Percentiles rank a stretch among this genome's conserved stretches.
Conservation (phyloP, 2,888 invertebrate species). For the Capitulum mitella region DNA sequence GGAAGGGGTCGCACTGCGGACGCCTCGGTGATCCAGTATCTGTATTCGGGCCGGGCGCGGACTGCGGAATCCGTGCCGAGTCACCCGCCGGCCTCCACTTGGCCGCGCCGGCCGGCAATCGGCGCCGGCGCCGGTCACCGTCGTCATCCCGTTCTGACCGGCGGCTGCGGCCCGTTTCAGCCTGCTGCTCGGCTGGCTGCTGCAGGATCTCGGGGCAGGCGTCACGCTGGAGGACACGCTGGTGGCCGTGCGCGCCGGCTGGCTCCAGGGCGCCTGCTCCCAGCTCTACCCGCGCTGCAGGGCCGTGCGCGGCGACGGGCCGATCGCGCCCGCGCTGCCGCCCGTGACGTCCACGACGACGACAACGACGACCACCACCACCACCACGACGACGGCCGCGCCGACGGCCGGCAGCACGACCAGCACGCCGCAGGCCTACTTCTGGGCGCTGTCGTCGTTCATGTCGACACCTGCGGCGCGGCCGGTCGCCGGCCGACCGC, state of each 20-base stretch:
- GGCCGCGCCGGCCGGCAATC: too few relatives aligned
- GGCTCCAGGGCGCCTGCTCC: constrained; percentile 36
- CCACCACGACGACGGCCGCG: background rate
- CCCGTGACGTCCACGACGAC: too few relatives aligned
- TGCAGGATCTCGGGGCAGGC: constrained; percentile 32
- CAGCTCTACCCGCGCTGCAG: constrained; percentile 35
- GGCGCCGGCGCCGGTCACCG: too few relatives aligned
- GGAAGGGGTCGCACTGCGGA: too few relatives aligned
- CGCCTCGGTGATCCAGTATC: too few relatives aligned
- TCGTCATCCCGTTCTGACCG: too few relatives aligned
- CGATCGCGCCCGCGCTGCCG: background rate
- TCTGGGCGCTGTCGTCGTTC: constrained; percentile 5
- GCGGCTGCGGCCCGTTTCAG: too few relatives aligned
- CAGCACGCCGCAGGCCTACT: background rate
- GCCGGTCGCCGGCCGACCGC: background rate
- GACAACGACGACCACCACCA: background rate
- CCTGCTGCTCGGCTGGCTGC: constrained; percentile 28
- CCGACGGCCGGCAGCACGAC: background rate
- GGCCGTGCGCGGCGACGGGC: constrained; percentile 29
- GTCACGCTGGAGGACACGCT: constrained; percentile 34
- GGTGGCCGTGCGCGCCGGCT: constrained; percentile 36
- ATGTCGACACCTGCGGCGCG: background rate
- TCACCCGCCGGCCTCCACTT: too few relatives aligned
- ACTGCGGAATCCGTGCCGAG: too few relatives aligned
- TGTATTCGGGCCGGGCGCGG: too few relatives aligned